Percentiles rank a stretch among this genome's conserved stretches.
phyloP scores from a whole-genome alignment of 2,888 invertebrate genomes.

The Lochmaea capreae region DNA sequence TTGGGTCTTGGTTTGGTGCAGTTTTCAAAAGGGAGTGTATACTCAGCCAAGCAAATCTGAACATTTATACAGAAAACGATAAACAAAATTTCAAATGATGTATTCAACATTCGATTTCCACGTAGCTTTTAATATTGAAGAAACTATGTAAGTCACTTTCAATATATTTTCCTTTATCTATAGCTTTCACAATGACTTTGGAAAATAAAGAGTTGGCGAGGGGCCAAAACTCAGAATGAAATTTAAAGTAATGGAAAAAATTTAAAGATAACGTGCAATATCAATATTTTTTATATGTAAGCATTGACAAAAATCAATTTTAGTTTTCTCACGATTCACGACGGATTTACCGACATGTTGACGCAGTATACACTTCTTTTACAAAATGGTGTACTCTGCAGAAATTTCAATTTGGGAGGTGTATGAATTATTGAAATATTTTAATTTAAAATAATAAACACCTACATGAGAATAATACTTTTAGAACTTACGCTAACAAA shows the following conservation, averaged over 20 bases:
- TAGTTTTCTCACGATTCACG: slow-evolving; percentile 2
- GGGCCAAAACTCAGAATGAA: too few species aligned
- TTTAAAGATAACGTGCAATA: too few species aligned
- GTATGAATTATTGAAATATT: slow-evolving; percentile 5
- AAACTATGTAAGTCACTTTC: too few species aligned
- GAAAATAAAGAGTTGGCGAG: too few species aligned
- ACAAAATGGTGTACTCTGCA: slow-evolving; percentile 32
- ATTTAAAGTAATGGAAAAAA: too few species aligned
- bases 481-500: background rate
- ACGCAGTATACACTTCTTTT: slow-evolving; percentile 14
- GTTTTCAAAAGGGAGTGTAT: slow-evolving; percentile 14
- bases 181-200: too few species aligned
- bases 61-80: background rate
- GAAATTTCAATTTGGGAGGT: slow-evolving; percentile 25
- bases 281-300: too few species aligned
- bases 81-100: too few species aligned
- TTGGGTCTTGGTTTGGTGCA: background rate
- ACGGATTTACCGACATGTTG: background rate
- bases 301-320: too few species aligned
- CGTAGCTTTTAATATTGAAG: background rate
- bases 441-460: slow-evolving; percentile 10
- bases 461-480: slow-evolving; percentile 13
- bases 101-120: too few species aligned
- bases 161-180: too few species aligned
- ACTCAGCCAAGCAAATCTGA: background rate